A percentile compares a stretch with the other conserved stretches of the same genome.
These are phyloP conservation scores for Penaeus indicus DNA, from an alignment of 1,140 invertebrate genomes.

Conservation along the genomic window DNA sequence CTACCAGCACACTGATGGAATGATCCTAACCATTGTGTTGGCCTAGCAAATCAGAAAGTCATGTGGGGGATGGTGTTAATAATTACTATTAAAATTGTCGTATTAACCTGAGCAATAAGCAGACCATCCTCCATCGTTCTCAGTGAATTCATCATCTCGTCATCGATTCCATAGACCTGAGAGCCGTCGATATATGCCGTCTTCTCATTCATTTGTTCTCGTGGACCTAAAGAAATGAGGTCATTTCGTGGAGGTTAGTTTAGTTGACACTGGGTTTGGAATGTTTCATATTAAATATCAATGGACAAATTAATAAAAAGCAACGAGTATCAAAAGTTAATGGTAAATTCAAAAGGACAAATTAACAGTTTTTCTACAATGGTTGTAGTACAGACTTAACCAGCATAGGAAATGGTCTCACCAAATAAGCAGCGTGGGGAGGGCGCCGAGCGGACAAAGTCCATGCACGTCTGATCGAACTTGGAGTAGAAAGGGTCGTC, in stretches of 20 bases:
- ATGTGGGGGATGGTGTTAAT: neutral
- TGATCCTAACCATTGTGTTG: no score
- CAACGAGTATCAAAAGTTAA: no score
- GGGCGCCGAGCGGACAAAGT: constrained; percentile 84
- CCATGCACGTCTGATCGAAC: constrained; percentile 76
- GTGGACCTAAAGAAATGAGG: constrained; percentile 75
- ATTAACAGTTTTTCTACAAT: neutral
- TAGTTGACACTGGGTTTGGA: neutral
- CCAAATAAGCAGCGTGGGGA: constrained; percentile 77
- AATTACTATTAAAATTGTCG: neutral
- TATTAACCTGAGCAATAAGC: constrained; percentile 1
- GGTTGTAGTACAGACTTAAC: no score
- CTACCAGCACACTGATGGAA: no score
- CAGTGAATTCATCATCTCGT: constrained; percentile 80
- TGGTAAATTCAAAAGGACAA: no score
- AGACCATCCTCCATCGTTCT: constrained; percentile 79
- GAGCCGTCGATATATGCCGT: constrained; percentile 93
- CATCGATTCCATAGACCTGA: constrained; percentile 88
- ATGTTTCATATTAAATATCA: neutral
- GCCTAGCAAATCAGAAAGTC: no score
- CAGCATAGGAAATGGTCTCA: constrained; percentile 17
- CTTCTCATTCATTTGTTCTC: constrained; percentile 84
- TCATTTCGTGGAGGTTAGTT: neutral
- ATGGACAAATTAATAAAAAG: neutral
- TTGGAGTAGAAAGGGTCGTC: constrained; percentile 80